Evolutionary conservation across 2,113 vertebrate genomes (phyloP).

Genomic region (Petaurus breviceps): DNA sequence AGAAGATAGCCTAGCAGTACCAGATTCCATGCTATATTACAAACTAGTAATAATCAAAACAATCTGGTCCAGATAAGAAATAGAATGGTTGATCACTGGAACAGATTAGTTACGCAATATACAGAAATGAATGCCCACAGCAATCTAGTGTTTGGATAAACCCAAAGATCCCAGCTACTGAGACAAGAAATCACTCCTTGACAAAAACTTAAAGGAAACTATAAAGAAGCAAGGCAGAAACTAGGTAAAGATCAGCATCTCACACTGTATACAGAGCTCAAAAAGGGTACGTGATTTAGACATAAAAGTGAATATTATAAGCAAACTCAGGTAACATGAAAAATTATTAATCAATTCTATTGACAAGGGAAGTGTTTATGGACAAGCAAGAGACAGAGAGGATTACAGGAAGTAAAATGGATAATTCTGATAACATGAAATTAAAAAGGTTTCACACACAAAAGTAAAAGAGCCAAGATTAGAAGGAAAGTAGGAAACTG

Average conservation of each 20-base stretch:
- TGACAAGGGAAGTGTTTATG: neutral
- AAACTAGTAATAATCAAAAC: neutral
- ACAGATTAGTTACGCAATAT: neutral
- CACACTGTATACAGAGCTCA: neutral
- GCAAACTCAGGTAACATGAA: neutral
- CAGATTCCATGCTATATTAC: neutral
- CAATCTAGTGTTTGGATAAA: neutral
- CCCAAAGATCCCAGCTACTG: neutral
- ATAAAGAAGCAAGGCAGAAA: neutral
- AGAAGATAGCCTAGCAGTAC: neutral
- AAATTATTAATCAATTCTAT: neutral
- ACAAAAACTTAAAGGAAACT: neutral
- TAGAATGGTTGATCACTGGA: neutral
- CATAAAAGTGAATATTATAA: neutral
- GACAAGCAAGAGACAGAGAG: neutral
- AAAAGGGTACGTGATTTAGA: neutral
- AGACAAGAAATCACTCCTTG: neutral
- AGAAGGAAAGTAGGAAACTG: neutral
- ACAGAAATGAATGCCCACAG: neutral
- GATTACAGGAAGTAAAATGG: neutral
- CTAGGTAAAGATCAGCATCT: neutral
- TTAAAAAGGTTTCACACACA: neutral
- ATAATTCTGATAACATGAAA: neutral
- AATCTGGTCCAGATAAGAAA: neutral
- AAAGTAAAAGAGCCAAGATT: neutral